Conservation (phyloP, 2,797 vertebrate genomes). For the Neomorphus geoffroyi region DNA sequence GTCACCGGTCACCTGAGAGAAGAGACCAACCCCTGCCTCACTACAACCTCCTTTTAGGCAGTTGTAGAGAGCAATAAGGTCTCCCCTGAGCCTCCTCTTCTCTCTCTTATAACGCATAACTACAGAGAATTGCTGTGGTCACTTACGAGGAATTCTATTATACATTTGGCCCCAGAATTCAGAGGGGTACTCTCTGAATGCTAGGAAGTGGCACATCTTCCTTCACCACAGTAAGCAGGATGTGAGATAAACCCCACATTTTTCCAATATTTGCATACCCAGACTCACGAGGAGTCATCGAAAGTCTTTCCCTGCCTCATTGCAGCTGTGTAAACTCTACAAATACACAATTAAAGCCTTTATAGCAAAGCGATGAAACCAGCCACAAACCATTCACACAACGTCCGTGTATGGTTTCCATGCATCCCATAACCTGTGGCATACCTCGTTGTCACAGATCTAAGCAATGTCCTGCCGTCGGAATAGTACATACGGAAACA, state of each 20-base stretch:
- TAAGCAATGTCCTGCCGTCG: not conserved
- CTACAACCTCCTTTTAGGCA: no score
- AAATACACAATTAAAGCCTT: conserved; percentile 4
- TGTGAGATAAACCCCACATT: not conserved
- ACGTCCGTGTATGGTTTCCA: not conserved
- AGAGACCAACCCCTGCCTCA: no score
- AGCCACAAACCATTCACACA: not conserved
- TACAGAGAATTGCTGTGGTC: not conserved
- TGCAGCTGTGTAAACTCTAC: conserved; percentile 44
- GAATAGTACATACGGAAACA: not conserved
- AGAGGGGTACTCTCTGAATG: not conserved
- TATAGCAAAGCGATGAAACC: not conserved
- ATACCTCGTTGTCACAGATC: not conserved
- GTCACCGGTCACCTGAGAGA: no score
- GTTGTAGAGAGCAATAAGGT: no score
- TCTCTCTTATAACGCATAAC: not conserved
- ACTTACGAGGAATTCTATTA: not conserved
- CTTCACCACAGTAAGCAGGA: not conserved
- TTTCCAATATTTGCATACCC: not conserved
- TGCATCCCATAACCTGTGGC: not conserved
- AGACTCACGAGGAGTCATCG: not conserved
- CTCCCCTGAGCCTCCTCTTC: no score
- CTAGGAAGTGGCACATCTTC: not conserved
- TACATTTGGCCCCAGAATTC: not conserved
- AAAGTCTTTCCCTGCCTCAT: not conserved